These are phyloP conservation scores for Sarcophaga variegata DNA, from an alignment of 2,888 invertebrate genomes.

Conservation along the genomic window DNA sequence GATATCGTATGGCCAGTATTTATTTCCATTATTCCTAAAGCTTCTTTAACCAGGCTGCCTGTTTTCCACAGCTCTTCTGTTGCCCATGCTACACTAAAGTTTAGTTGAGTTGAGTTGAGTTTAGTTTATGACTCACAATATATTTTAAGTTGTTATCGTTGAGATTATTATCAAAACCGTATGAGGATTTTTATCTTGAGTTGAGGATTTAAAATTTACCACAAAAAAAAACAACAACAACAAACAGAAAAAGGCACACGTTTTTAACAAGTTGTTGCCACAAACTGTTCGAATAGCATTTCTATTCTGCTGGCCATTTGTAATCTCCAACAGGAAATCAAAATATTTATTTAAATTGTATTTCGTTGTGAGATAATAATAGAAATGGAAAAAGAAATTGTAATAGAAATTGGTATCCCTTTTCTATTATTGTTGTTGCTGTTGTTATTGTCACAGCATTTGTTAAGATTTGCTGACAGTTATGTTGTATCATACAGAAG, in stretches of 20 bases:
- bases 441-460: too few species aligned
- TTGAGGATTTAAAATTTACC: not conserved
- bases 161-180: constrained; percentile 37
- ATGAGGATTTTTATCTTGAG: constrained; percentile 22
- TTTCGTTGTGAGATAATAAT: too few species aligned
- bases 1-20: constrained; percentile 34
- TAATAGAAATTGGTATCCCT: too few species aligned
- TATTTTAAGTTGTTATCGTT: constrained; percentile 49
- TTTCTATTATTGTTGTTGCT: too few species aligned
- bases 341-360: too few species aligned
- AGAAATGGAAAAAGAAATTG: too few species aligned
- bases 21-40: constrained; percentile 1
- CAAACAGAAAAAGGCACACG: not conserved
- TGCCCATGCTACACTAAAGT: not conserved
- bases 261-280: not conserved
- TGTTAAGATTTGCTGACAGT: too few species aligned
- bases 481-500: too few species aligned
- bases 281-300: too few species aligned
- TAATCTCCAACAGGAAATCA: too few species aligned
- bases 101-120: constrained; percentile 24
- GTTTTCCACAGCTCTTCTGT: not conserved
- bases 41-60: not conserved
- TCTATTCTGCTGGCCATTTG: too few species aligned
- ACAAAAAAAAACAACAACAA: not conserved
- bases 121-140: constrained; percentile 40